These are phyloP conservation scores for Procapra przewalskii DNA, from an alignment of 2,113 vertebrate species.

Conservation along the genomic window DNA sequence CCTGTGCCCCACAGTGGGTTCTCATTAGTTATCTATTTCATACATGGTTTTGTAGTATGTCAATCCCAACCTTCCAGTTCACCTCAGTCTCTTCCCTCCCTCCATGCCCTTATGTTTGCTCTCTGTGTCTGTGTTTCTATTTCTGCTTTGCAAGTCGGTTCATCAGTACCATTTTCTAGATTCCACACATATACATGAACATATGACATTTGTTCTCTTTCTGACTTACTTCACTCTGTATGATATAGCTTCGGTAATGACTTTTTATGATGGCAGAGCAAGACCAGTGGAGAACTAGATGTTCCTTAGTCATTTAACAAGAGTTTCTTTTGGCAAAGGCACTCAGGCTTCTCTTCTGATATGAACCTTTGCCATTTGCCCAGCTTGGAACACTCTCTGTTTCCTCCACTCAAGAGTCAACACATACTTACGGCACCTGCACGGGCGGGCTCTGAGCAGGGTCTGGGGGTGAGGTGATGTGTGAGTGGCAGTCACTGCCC, in stretches of 20 bases:
- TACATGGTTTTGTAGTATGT: no score
- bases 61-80: neutral
- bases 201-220: neutral
- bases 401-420: neutral
- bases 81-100: neutral
- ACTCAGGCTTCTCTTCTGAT: conserved; percentile 31
- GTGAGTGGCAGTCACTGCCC: neutral
- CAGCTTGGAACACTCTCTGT: neutral
- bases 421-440: neutral
- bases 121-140: neutral
- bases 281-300: neutral
- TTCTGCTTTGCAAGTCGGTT: neutral
- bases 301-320: conserved; percentile 57
- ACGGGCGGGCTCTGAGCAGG: neutral
- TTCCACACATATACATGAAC: neutral
- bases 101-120: neutral
- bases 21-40: no score
- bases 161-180: neutral
- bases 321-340: neutral
- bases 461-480: neutral
- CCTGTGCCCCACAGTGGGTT: neutral
- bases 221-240: neutral
- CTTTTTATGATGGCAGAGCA: conserved; percentile 36
- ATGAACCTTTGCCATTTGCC: conserved; percentile 3
- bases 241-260: conserved; percentile 49